phyloP scores from a whole-genome alignment of 2,797 vertebrate species.

The Rhyacichthys aspro region DNA sequence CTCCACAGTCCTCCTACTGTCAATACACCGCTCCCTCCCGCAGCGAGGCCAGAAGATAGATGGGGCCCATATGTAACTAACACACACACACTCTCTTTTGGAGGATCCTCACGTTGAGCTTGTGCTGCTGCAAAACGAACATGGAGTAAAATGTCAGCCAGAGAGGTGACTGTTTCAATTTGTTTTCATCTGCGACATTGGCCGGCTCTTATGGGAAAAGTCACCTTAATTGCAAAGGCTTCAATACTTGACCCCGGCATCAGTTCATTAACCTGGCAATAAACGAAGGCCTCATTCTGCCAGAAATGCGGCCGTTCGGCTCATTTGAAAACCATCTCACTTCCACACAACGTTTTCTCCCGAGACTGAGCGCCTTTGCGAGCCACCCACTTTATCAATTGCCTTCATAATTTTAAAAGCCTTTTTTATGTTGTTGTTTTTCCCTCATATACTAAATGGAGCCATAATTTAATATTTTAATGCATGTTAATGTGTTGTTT shows the following conservation, averaged over 20 bases:
- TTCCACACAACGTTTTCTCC: conserved; percentile 29
- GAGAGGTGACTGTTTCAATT: conserved; percentile 34
- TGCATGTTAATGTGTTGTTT: conserved; percentile 88
- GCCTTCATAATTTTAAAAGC: conserved; percentile 86
- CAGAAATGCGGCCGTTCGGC: conserved; percentile 43
- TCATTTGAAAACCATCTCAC: conserved; percentile 61
- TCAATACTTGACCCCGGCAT: conserved; percentile 63
- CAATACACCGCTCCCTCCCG: conserved; percentile 48
- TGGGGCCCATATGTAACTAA: conserved; percentile 19
- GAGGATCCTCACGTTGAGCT: neutral
- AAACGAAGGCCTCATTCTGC: conserved; percentile 53
- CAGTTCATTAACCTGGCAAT: conserved; percentile 71
- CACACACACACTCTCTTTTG: conserved; percentile 20
- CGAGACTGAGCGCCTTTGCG: conserved; percentile 34
- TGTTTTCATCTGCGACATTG: conserved; percentile 31
- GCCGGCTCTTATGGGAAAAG: conserved; percentile 54
- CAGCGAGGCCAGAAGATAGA: conserved; percentile 43
- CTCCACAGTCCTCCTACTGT: conserved; percentile 55
- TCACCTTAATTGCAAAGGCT: conserved; percentile 62
- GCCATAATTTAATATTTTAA: conserved; percentile 87
- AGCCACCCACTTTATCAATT: conserved; percentile 72
- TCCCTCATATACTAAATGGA: conserved; percentile 84
- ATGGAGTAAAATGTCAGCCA: conserved; percentile 23
- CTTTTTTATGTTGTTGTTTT: conserved; percentile 87
- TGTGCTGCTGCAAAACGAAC: conserved; percentile 14